A percentile compares a stretch with the other conserved stretches of the same genome.
Conservation (phyloP, 2,797 vertebrate genomes). For the Lagorchestes hirsutus region DNA sequence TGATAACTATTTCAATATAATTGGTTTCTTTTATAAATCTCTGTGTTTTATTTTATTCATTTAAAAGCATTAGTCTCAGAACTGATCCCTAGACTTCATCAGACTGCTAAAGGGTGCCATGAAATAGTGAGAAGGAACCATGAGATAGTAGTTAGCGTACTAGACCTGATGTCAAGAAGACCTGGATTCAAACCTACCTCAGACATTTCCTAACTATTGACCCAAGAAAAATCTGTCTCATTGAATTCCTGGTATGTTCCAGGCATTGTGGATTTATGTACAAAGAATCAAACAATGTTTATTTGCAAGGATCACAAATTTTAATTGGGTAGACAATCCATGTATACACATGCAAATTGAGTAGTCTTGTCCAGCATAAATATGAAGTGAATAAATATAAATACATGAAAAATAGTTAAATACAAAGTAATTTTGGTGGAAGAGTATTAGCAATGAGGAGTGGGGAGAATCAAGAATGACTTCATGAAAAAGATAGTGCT, state of each 20-base stretch:
- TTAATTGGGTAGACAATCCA: background rate
- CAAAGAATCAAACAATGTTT: background rate
- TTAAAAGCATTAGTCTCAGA: background rate
- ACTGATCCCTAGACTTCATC: background rate
- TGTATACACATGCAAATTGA: background rate
- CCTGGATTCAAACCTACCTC: background rate
- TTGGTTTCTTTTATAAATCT: background rate
- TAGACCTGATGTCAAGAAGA: background rate
- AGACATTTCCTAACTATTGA: background rate
- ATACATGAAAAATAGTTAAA: background rate
- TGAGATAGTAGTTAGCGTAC: background rate
- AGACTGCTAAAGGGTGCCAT: background rate
- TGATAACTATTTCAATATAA: background rate
- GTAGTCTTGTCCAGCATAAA: background rate
- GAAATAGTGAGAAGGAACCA: background rate
- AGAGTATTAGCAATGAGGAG: no score
- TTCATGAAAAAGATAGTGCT: background rate
- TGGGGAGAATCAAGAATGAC: background rate
- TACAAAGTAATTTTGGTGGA: background rate
- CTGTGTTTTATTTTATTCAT: background rate
- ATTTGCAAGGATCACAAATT: background rate
- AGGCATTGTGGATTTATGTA: background rate
- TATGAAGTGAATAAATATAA: background rate
- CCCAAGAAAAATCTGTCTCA: background rate
- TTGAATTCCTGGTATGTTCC: background rate